Conservation (phyloP, 2,888 invertebrate species). For the Aproaerema taeniolella region DNA sequence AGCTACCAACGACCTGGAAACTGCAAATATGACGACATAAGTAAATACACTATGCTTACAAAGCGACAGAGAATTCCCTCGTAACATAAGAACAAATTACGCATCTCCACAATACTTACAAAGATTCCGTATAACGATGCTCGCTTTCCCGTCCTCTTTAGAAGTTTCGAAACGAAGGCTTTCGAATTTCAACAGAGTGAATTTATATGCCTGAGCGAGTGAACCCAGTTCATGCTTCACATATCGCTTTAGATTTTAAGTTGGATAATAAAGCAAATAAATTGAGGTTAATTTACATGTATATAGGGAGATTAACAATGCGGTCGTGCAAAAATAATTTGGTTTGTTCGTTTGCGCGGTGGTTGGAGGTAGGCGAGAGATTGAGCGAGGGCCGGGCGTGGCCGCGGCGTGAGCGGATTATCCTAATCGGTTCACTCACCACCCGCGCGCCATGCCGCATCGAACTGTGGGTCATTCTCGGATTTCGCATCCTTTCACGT, state of each 20-base stretch:
- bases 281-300: conserved; percentile 10
- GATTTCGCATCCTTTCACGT: too few species aligned
- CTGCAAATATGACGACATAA: too few species aligned
- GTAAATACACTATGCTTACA: too few species aligned
- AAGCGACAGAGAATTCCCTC: too few species aligned
- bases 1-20: too few species aligned
- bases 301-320: conserved; percentile 13
- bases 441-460: conserved; percentile 1
- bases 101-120: too few species aligned
- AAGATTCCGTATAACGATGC: conserved; percentile 2
- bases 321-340: conserved; percentile 13
- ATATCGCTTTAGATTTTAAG: conserved; percentile 4
- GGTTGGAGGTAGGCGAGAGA: conserved; percentile 11
- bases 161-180: conserved; percentile 2
- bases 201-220: conserved; percentile 2
- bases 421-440: conserved; percentile 17
- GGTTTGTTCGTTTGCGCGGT: conserved; percentile 13
- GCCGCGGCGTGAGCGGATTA: conserved; percentile 18
- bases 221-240: too few species aligned
- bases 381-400: conserved; percentile 13
- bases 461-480: too few species aligned
- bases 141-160: conserved; percentile 3
- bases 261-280: conserved; percentile 14
- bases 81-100: too few species aligned
- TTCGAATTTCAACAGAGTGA: conserved; percentile 3